These are phyloP conservation scores for Lasioglossum vierecki DNA, from an alignment of 2,888 invertebrate species.

Conservation along the genomic window DNA sequence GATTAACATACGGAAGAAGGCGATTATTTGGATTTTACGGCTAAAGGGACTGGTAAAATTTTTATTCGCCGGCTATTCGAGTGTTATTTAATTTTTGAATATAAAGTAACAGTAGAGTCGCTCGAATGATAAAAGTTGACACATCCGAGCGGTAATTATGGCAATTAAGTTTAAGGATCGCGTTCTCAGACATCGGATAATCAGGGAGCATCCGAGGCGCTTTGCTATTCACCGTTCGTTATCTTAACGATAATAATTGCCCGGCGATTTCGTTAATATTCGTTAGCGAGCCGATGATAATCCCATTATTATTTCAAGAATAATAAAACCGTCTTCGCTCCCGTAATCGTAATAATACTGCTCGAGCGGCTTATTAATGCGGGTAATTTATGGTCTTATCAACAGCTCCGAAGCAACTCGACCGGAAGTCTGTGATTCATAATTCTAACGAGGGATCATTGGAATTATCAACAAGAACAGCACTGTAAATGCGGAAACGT, in stretches of 20 bases:
- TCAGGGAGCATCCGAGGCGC: neutral
- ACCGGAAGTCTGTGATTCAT: neutral
- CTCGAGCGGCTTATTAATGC: neutral
- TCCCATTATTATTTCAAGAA: slow-evolving; percentile 16
- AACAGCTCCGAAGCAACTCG: neutral
- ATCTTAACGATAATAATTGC: slow-evolving; percentile 15
- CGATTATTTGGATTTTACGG: neutral
- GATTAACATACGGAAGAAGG: neutral
- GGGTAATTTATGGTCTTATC: neutral
- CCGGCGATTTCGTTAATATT: slow-evolving; percentile 24
- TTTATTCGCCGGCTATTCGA: neutral
- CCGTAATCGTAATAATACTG: slow-evolving; percentile 1
- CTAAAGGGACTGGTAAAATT: neutral
- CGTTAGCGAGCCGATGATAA: slow-evolving; percentile 1
- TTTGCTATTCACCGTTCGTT: neutral
- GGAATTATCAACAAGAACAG: neutral
- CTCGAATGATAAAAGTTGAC: slow-evolving; percentile 3
- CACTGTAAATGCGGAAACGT: neutral
- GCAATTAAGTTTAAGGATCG: neutral
- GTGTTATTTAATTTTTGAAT: neutral
- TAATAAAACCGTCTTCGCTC: slow-evolving; percentile 12
- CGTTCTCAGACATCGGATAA: slow-evolving; percentile 7
- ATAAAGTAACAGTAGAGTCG: neutral
- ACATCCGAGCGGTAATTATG: neutral
- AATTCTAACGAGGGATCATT: slow-evolving; percentile 17